Evolutionary conservation across 2,888 invertebrate genomes (phyloP), one percentile per base, ranked within the genome.

Genomic region (Ligdia adustata): DNA sequence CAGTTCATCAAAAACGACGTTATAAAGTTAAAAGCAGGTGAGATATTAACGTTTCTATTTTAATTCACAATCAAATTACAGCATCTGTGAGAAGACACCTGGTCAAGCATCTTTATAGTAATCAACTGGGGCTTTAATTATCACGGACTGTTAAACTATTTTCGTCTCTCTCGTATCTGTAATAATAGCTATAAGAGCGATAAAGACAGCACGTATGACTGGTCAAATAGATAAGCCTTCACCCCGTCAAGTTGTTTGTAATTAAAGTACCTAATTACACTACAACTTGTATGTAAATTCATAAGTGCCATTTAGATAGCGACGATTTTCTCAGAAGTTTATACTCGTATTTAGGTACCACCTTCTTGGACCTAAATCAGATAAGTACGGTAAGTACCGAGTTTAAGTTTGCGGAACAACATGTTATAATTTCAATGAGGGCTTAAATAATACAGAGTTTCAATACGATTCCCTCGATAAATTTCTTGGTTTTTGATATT

Each of bases 71-170:
- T 53, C 42, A 56, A 56, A 57, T 55, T 50, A 46, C 54, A 40
- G 46, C 52, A 50, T 60, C 52, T 51, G 50, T 46, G 52, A 50
- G n/a, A n/a, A n/a, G 41, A 37, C 58, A 58, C 53, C 55, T 55
- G 58, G 55, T 41, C 43, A 41, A 40, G 31, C 41, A 31, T 48
- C 24, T 48, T 28, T 31, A 41, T 6, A 22, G 39, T 34, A 32
- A 28, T 34, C 18, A 16, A 28, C 39, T 40, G 6, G 9, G 3
- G 13, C 33, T 15, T 15, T 24, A 26, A 26, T 15, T 27, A 37
- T 18, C 12, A 27, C 3, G 11, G 11, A 6, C 7, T 12, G 16
- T 27, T 28, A 9, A 16, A 31, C 3, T 14, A 16, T 18, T 4
- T 15, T 5, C 4, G 6, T 28, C 35, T 26, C 15, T 27, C 5